Conservation (phyloP, 2,888 invertebrate genomes). For the Chloroclysta siterata region DNA sequence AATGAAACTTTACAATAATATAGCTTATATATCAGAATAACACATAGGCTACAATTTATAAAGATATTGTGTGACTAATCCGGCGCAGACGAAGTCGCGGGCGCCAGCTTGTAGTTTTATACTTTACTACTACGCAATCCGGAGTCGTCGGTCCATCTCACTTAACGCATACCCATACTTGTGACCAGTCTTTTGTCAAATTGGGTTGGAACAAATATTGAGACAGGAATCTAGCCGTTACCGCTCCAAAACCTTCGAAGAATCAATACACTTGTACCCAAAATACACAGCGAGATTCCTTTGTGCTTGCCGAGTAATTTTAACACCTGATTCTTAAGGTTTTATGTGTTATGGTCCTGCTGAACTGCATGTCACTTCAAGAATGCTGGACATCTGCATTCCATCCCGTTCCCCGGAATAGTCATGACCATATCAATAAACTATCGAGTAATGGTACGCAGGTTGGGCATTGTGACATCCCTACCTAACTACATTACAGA, state of each 20-base stretch:
- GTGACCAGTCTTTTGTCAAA: background rate
- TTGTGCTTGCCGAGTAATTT: conserved; percentile 14
- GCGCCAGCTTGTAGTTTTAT: too few species aligned
- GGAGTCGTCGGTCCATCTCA: too few species aligned
- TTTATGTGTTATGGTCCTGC: conserved; percentile 7
- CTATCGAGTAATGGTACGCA: conserved; percentile 21
- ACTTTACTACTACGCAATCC: too few species aligned
- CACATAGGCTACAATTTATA: too few species aligned
- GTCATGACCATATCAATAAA: conserved; percentile 27
- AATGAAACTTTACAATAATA: too few species aligned
- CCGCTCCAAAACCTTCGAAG: background rate
- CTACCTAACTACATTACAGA: background rate
- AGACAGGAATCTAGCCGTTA: background rate
- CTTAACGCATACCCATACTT: background rate
- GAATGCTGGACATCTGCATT: conserved; percentile 29
- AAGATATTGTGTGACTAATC: too few species aligned
- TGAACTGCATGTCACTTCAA: conserved; percentile 14
- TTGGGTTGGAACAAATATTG: background rate
- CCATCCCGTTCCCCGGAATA: conserved; percentile 25
- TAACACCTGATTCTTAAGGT: conserved; percentile 19
- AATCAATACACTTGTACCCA: conserved; percentile 6
- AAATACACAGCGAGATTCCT: conserved; percentile 14
- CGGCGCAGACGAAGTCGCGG: too few species aligned
- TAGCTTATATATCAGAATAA: too few species aligned
- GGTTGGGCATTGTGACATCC: background rate